phyloP scores from a whole-genome alignment of 2,888 invertebrate species.

The Masnerella sp. region DNA sequence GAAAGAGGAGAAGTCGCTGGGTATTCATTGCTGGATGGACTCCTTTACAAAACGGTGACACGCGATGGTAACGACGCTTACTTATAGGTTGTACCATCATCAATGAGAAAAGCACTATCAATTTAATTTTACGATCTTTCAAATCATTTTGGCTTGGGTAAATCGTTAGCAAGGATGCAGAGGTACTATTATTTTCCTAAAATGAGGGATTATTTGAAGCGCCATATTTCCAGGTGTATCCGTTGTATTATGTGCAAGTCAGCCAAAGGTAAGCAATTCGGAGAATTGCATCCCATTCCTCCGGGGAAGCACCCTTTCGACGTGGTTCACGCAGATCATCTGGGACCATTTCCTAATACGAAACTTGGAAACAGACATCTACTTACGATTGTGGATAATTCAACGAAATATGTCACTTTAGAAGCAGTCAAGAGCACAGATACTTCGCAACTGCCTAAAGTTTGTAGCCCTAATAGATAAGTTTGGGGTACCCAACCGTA shows the following conservation, averaged over 20 bases:
- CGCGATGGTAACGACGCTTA: not conserved
- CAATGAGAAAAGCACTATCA: constrained; percentile 49
- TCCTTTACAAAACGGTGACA: not conserved
- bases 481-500: constrained; percentile 55
- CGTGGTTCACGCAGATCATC: constrained; percentile 52
- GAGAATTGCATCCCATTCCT: constrained; percentile 8
- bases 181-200: constrained; percentile 9
- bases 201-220: constrained; percentile 4
- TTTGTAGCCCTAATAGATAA: constrained; percentile 49
- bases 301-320: not conserved
- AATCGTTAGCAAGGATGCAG: not conserved
- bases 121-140: constrained; percentile 49
- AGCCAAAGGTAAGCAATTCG: not conserved
- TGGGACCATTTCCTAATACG: constrained; percentile 59
- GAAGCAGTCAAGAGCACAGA: constrained; percentile 50
- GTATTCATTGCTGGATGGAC: not conserved
- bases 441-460: constrained; percentile 11
- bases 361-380: constrained; percentile 56
- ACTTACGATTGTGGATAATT: constrained; percentile 58
- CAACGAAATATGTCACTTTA: constrained; percentile 57
- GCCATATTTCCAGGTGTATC: constrained; percentile 2
- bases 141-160: constrained; percentile 32
- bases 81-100: constrained; percentile 44
- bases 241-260: constrained; percentile 4
- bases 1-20: not conserved